phyloP scores from a whole-genome alignment of 2,888 invertebrate species.

The Acutogordius australiensis region DNA sequence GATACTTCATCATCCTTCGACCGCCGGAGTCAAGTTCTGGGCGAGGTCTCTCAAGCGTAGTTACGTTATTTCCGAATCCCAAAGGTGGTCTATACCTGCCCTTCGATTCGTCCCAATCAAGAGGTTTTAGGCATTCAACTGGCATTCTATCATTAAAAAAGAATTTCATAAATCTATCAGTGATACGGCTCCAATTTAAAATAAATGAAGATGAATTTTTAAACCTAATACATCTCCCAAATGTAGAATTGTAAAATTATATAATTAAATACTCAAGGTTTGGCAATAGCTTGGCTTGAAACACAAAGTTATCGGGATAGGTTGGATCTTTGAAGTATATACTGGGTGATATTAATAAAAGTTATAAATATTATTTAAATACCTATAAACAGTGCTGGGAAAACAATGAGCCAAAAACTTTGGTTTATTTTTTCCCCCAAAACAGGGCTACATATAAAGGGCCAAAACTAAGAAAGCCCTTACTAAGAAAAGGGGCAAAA shows the following conservation, averaged over 20 bases:
- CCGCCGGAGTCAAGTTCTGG: not conserved
- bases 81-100: not conserved
- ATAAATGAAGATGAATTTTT: no score
- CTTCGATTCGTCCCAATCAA: not conserved
- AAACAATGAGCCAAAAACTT: no score
- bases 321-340: not conserved
- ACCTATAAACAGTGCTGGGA: no score
- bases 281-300: not conserved
- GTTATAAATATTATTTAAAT: no score
- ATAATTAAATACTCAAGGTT: not conserved
- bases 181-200: no score
- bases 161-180: not conserved
- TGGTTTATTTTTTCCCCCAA: no score
- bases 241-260: no score
- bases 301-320: not conserved
- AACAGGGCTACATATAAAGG: no score
- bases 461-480: no score
- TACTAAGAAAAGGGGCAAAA: no score
- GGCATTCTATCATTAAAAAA: conserved; percentile 4
- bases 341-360: no score
- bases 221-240: no score
- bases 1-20: not conserved
- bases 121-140: not conserved
- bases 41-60: not conserved
- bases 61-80: not conserved